Evolutionary conservation across 2,797 vertebrate species (phyloP).

Genomic region (Chaunax sp.): DNA sequence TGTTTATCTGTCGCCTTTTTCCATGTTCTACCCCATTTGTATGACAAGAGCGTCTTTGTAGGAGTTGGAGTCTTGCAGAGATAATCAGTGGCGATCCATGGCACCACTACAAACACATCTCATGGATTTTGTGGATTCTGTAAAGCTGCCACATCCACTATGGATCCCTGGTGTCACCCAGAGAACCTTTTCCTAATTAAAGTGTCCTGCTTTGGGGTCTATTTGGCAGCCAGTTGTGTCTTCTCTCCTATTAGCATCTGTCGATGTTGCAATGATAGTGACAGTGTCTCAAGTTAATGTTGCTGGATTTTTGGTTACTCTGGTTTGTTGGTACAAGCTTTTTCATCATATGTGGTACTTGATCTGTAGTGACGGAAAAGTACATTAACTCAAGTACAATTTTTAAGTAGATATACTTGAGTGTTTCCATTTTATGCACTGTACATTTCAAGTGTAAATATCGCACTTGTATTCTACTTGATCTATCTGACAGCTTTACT

Average conservation of each 20-base stretch:
- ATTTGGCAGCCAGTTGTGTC: constrained; percentile 44
- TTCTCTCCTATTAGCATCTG: constrained; percentile 31
- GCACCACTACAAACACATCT: constrained; percentile 41
- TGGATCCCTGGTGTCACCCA: constrained; percentile 55
- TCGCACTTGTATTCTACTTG: too few relatives aligned
- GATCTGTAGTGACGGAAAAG: background rate
- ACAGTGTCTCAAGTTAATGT: background rate
- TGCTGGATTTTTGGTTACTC: background rate
- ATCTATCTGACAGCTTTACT: too few relatives aligned
- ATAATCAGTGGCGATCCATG: constrained; percentile 34
- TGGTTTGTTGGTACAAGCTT: background rate
- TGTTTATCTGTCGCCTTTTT: constrained; percentile 22
- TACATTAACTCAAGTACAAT: too few relatives aligned
- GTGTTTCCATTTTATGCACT: too few relatives aligned
- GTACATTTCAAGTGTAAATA: too few relatives aligned
- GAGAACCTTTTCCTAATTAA: constrained; percentile 49
- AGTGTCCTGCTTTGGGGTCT: constrained; percentile 38
- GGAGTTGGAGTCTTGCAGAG: constrained; percentile 21
- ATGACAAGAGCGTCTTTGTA: constrained; percentile 31
- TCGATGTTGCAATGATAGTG: constrained; percentile 11
- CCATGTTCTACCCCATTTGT: constrained; percentile 21
- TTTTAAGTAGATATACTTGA: too few relatives aligned
- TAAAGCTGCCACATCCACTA: constrained; percentile 44
- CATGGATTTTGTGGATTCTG: constrained; percentile 30
- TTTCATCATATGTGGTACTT: background rate